These are phyloP conservation scores for Globia sparganii DNA, from an alignment of 2,888 invertebrate genomes.

Conservation along the genomic window DNA sequence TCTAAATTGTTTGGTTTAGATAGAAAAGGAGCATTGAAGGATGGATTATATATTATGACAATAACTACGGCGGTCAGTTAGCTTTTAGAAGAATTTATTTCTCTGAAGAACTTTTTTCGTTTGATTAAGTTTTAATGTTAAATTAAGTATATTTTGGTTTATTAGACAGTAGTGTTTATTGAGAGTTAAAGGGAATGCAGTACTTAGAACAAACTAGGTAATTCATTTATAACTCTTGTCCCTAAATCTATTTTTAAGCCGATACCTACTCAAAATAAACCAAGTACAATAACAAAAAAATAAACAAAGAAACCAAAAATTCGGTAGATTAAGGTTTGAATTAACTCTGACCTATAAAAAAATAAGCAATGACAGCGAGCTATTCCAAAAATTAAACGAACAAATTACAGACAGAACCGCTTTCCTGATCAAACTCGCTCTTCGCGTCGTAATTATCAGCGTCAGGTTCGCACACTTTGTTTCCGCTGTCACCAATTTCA, in stretches of 20 bases:
- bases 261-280: background rate
- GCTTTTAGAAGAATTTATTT: background rate
- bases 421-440: background rate
- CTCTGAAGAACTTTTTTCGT: background rate
- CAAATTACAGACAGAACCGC: constrained; percentile 34
- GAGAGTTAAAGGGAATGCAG: too few relatives aligned
- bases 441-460: constrained; percentile 42
- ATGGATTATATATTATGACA: too few relatives aligned
- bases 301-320: background rate
- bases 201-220: too few relatives aligned
- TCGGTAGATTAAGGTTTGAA: background rate
- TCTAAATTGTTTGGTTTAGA: background rate
- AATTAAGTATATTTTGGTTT: too few relatives aligned
- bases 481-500: constrained; percentile 57
- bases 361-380: background rate
- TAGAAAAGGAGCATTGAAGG: background rate
- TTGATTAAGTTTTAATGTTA: too few relatives aligned
- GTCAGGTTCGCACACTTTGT: constrained; percentile 63
- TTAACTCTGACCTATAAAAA: background rate
- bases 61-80: background rate
- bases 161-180: too few relatives aligned
- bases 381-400: background rate
- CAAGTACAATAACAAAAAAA: background rate
- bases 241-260: background rate
- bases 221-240: background rate